Evolutionary conservation across 2,797 vertebrate species (phyloP).

Genomic region (Psittacula echo): DNA sequence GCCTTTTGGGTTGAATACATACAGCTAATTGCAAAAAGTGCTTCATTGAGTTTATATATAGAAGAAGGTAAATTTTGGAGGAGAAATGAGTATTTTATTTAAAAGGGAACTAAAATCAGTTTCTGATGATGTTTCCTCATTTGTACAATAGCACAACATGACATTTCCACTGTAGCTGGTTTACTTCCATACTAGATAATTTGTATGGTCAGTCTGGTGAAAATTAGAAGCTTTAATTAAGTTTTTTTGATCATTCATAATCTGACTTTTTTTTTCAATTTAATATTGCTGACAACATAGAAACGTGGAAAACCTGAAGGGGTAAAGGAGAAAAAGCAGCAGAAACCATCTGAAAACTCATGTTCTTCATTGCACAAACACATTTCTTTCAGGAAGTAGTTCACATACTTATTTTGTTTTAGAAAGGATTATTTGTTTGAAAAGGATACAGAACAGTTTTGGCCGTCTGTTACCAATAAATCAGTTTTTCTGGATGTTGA

Average conservation of each 20-base stretch:
- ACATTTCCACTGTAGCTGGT: not conserved
- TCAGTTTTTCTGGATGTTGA: not conserved
- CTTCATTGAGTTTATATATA: not conserved
- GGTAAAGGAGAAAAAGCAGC: not conserved
- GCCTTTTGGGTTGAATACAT: not conserved
- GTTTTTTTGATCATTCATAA: not conserved
- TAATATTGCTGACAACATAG: not conserved
- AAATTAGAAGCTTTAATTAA: not conserved
- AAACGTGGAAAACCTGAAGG: not conserved
- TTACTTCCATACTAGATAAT: not conserved
- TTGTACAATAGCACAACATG: not conserved
- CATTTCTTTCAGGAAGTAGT: not conserved
- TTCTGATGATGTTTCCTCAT: not conserved
- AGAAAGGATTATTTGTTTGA: constrained; percentile 20
- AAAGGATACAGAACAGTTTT: not conserved
- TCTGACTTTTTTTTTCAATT: not conserved
- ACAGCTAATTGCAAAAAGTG: not conserved
- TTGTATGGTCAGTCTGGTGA: not conserved
- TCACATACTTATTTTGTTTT: constrained; percentile 1
- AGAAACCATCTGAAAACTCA: not conserved
- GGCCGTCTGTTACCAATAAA: constrained; percentile 8
- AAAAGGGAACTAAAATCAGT: not conserved
- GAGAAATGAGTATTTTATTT: not conserved
- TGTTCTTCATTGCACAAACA: not conserved
- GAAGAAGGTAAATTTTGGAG: not conserved